Evolutionary conservation across 1,140 invertebrate species (phyloP).

Genomic region (Halesus radiatus): DNA sequence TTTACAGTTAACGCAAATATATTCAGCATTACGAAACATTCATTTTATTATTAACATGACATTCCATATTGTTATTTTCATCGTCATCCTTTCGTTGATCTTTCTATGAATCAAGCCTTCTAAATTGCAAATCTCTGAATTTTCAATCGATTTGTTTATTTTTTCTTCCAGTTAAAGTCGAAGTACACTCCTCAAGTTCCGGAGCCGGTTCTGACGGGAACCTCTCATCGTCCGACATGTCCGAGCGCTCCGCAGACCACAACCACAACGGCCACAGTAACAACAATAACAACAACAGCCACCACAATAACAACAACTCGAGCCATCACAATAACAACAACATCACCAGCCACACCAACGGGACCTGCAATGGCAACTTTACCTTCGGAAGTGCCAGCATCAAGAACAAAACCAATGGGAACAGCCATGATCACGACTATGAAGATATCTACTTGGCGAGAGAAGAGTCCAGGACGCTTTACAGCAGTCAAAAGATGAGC

Average conservation of each 20-base stretch:
- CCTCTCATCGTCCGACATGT: conserved; percentile 71
- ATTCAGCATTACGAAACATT: too few species aligned
- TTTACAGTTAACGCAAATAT: too few species aligned
- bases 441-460: conserved; percentile 81
- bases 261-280: conserved; percentile 55
- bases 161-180: conserved; percentile 73
- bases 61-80: too few species aligned
- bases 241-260: conserved; percentile 60
- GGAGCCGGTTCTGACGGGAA: conserved; percentile 75
- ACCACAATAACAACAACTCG: conserved; percentile 40
- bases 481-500: conserved; percentile 37
- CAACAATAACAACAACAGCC: conserved; percentile 32
- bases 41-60: too few species aligned
- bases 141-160: not conserved
- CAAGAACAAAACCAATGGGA: conserved; percentile 64
- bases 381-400: conserved; percentile 25
- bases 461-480: conserved; percentile 67
- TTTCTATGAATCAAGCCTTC: too few species aligned
- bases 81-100: too few species aligned
- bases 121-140: too few species aligned
- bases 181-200: conserved; percentile 75
- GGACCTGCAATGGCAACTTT: conserved; percentile 25
- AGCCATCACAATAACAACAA: conserved; percentile 25
- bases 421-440: conserved; percentile 76
- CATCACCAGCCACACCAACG: conserved; percentile 9